phyloP scores from a whole-genome alignment of 2,113 vertebrate genomes.

The Coregonus clupeaformis region DNA sequence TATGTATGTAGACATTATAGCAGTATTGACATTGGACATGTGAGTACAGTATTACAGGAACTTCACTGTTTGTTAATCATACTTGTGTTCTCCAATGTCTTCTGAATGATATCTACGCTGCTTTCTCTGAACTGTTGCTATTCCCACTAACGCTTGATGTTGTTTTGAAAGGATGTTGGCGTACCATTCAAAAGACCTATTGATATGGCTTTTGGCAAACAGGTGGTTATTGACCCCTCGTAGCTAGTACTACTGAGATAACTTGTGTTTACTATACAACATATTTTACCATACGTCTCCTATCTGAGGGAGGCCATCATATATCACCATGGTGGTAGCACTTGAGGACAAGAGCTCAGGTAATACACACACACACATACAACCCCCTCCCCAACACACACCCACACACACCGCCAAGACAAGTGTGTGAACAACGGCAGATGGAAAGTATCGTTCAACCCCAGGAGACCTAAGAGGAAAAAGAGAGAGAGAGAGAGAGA shows the following conservation, averaged over 20 bases:
- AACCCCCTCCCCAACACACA: too few relatives aligned
- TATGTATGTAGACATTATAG: constrained; percentile 7
- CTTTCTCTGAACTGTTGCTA: too few relatives aligned
- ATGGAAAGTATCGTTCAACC: constrained; percentile 81
- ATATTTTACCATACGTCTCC: not conserved
- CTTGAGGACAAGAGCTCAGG: constrained; percentile 8
- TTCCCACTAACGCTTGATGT: not conserved
- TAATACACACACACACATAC: not conserved
- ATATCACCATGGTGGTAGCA: not conserved
- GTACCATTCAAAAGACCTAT: not conserved
- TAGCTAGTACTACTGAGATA: not conserved
- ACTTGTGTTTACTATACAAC: too few relatives aligned
- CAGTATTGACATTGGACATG: not conserved
- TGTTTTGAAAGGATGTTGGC: not conserved
- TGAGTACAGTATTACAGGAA: too few relatives aligned
- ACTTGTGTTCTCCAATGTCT: too few relatives aligned
- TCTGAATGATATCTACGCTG: too few relatives aligned
- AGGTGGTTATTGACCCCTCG: not conserved
- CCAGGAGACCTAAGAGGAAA: constrained; percentile 56
- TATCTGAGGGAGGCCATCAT: not conserved
- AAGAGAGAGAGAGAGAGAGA: constrained; percentile 24
- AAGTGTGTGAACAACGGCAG: constrained; percentile 95
- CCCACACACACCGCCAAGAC: constrained; percentile 63
- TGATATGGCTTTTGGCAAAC: not conserved
- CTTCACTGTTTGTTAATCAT: too few relatives aligned